These are phyloP conservation scores for Alcis repandata DNA, from an alignment of 2,888 invertebrate species.

Conservation along the genomic window DNA sequence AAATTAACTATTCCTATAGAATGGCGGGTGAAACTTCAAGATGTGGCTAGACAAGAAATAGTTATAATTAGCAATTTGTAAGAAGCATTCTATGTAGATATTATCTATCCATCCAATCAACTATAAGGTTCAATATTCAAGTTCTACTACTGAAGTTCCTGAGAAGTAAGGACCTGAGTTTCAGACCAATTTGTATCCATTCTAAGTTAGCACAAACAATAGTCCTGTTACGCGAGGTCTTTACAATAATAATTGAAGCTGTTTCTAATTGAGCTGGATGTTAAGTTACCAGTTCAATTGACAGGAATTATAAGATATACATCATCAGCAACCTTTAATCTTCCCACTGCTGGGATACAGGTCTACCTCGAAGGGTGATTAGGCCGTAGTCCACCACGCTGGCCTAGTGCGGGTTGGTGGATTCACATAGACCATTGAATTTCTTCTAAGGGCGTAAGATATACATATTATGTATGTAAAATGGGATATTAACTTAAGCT, in stretches of 20 bases:
- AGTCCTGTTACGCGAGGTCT: constrained; percentile 1
- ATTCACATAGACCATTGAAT: too few relatives aligned
- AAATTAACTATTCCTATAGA: too few relatives aligned
- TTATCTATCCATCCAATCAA: background rate
- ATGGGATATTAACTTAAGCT: too few relatives aligned
- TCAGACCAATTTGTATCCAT: background rate
- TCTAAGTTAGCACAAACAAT: constrained; percentile 10
- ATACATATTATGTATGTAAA: too few relatives aligned
- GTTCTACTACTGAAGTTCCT: background rate
- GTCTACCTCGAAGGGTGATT: too few relatives aligned
- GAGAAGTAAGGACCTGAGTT: background rate
- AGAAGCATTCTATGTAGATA: background rate
- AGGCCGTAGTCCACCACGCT: too few relatives aligned
- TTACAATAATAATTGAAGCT: background rate
- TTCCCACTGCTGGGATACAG: too few relatives aligned
- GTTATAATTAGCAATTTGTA: background rate
- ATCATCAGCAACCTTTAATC: too few relatives aligned
- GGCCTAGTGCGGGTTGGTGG: too few relatives aligned
- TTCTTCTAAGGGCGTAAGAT: too few relatives aligned
- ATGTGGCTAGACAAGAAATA: too few relatives aligned
- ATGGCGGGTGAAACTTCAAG: too few relatives aligned
- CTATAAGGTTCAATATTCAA: background rate
- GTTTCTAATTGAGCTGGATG: constrained; percentile 1
- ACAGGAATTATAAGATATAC: background rate
- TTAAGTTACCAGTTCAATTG: background rate